Evolutionary conservation across 2,797 vertebrate species (phyloP), one percentile per base, ranked within the genome.

Genomic region (Otus scops): DNA sequence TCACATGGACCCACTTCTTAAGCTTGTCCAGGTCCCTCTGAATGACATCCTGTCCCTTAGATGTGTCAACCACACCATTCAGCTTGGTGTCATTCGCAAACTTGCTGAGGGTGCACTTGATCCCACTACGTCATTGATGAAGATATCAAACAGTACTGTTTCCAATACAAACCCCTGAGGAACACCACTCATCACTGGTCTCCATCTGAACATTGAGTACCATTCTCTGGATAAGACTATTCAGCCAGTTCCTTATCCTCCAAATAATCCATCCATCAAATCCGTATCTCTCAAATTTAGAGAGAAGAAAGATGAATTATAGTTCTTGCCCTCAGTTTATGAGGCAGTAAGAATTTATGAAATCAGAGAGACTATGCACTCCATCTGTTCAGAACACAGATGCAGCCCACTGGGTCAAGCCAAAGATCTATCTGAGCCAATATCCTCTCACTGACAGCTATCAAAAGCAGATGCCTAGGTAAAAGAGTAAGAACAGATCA

Each of bases 11-110:
- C 32, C 22, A 61, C 9, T 54, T 48, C 36, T 54, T 1, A 0
- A 60, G 18, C 13, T 32, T 39, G 6, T 48, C 68, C 17, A 26
- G 13, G 16, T 43, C 23, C 47, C 36, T 43, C 11, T 28, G 23
- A 23, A 48, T 56, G 39, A 11, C 15, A 48, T 28, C 26, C 19
- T 2, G 0, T 67, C 30, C 47, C 28, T 74, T 26, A 34, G 22
- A 39, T 0, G 0, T 11, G 19, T 67, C 48, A 27, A 32, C 39
- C 2, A 2, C 22, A 70, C 16, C 18, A 32, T 18, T 30, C 22
- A 28, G 19, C 20, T 69, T 34, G 14, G 10, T 28, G 13, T 47
- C 26, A 11, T 17, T n/a, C 34, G 38, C 30, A 65, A 59, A 41
- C 27, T 53, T 57, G 24, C 19, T 91, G 14, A 45, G 28, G 24